phyloP scores from a whole-genome alignment of 2,113 vertebrate species.

The Xiphophorus hellerii region DNA sequence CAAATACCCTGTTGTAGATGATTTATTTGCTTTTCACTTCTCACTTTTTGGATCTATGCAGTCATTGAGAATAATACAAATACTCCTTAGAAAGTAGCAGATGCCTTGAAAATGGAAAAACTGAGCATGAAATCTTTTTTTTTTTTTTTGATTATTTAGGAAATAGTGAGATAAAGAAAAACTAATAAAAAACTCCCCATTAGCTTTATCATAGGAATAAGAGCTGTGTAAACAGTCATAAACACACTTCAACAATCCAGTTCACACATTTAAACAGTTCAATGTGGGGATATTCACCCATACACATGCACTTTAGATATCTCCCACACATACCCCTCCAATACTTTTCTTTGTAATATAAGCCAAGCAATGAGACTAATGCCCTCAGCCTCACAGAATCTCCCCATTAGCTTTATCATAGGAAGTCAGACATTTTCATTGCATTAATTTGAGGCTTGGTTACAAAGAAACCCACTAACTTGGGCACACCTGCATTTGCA shows the following conservation, averaged over 20 bases:
- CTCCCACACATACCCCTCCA: conserved; percentile 19
- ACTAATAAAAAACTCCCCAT: background rate
- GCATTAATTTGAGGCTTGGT: conserved; percentile 68
- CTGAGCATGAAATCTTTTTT: background rate
- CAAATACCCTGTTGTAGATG: too few relatives aligned
- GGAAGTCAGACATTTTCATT: conserved; percentile 56
- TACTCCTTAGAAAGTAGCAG: background rate
- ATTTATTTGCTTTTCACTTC: background rate
- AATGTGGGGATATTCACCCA: conserved; percentile 1
- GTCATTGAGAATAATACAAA: background rate
- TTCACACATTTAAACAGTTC: conserved; percentile 12
- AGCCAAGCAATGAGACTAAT: conserved; percentile 30
- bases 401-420: conserved; percentile 43
- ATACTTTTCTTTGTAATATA: conserved; percentile 18
- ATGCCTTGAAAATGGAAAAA: background rate
- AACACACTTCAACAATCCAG: conserved; percentile 17
- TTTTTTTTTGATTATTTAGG: background rate
- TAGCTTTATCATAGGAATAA: too few relatives aligned
- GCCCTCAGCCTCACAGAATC: conserved; percentile 28
- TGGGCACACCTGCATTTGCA: conserved; percentile 70
- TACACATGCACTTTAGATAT: conserved; percentile 9
- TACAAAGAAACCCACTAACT: conserved; percentile 64
- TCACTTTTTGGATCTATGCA: background rate
- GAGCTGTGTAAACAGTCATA: background rate
- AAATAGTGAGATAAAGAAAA: background rate